Evolutionary conservation across 1,140 invertebrate species (phyloP).

Genomic region (Calliphora vicina): DNA sequence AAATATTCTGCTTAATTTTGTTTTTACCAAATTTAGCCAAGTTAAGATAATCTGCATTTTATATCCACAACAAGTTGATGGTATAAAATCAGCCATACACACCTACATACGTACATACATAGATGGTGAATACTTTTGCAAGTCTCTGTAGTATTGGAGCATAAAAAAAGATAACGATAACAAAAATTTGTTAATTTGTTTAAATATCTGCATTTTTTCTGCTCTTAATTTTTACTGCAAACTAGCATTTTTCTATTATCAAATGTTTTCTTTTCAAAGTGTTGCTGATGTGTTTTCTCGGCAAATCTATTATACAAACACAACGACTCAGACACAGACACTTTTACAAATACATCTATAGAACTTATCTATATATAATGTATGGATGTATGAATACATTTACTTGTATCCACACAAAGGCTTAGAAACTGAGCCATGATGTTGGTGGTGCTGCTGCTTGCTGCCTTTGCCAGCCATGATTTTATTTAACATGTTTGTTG

Average conservation of each 20-base stretch:
- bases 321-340: neutral
- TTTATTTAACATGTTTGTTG: neutral
- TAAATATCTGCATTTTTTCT: neutral
- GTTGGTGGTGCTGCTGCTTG: neutral
- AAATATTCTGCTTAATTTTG: neutral
- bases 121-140: too few species aligned
- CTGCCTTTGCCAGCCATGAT: neutral
- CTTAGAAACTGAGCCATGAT: neutral
- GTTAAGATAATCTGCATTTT: neutral
- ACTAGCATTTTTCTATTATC: neutral
- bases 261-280: neutral
- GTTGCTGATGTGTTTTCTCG: too few species aligned
- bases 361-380: too few species aligned
- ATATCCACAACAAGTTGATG: neutral
- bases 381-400: too few species aligned
- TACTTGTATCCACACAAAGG: too few species aligned
- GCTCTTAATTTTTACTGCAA: neutral
- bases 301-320: neutral
- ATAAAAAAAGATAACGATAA: neutral
- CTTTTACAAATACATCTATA: neutral
- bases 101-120: too few species aligned
- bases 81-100: too few species aligned
- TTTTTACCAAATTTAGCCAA: constrained; percentile 1
- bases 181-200: neutral
- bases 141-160: neutral